Conservation (phyloP, 2,888 invertebrate species). For the Agrilus cyanescens region DNA sequence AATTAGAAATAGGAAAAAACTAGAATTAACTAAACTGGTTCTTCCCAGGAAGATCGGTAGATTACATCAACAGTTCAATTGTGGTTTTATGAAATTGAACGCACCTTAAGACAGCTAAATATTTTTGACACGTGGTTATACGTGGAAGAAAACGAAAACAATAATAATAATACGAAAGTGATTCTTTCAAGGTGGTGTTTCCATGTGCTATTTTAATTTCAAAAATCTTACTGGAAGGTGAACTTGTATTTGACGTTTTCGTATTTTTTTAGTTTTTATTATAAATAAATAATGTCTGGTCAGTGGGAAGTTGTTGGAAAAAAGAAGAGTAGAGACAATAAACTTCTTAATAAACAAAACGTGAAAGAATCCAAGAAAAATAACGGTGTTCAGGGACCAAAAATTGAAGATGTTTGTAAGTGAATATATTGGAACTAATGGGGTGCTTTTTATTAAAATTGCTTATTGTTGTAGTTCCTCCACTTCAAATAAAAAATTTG, state of each 20-base stretch:
- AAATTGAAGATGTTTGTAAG: conserved; percentile 68
- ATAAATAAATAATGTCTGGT: conserved; percentile 35
- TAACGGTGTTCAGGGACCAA: conserved; percentile 38
- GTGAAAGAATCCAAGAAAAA: conserved; percentile 45
- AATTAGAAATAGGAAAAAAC: too few relatives aligned
- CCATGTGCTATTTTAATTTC: too few relatives aligned
- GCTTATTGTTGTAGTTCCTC: conserved; percentile 43
- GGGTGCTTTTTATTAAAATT: background rate
- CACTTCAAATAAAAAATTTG: conserved; percentile 55
- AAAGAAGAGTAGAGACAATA: conserved; percentile 44
- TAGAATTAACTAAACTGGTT: too few relatives aligned
- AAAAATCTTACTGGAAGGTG: too few relatives aligned
- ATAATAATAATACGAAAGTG: too few relatives aligned
- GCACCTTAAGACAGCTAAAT: too few relatives aligned
- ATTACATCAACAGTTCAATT: too few relatives aligned
- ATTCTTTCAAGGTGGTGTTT: too few relatives aligned
- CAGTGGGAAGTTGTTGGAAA: conserved; percentile 64
- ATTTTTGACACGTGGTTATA: too few relatives aligned
- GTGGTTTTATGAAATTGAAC: too few relatives aligned
- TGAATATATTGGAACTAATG: conserved; percentile 17
- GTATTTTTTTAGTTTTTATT: conserved; percentile 11
- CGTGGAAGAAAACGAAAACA: too few relatives aligned
- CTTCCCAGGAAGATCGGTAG: too few relatives aligned
- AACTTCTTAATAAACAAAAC: conserved; percentile 39
- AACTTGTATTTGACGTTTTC: background rate